Evolutionary conservation across 2,797 vertebrate species (phyloP).

Genomic region (Siniperca obscura): DNA sequence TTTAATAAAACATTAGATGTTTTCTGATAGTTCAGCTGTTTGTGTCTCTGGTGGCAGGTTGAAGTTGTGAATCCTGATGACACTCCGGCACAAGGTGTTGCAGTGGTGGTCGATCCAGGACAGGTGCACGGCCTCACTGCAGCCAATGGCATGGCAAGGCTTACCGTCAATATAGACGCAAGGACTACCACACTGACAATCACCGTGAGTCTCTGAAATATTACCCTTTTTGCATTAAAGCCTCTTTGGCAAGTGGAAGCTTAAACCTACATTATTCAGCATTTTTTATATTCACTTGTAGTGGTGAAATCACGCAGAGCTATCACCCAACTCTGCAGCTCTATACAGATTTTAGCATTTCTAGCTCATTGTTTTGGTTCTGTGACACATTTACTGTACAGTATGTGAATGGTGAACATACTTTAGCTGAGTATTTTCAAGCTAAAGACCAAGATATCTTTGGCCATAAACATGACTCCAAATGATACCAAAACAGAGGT

Average conservation of each 20-base stretch:
- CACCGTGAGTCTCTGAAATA: slow-evolving; percentile 22
- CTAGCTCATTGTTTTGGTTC: not conserved
- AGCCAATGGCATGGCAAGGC: slow-evolving; percentile 36
- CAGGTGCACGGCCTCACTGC: rapidly evolving
- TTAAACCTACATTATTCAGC: not conserved
- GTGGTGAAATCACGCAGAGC: not conserved
- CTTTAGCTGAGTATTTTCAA: not conserved
- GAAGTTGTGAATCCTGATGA: slow-evolving; percentile 58
- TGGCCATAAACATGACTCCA: not conserved
- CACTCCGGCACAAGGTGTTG: not conserved
- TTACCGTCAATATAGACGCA: slow-evolving; percentile 23
- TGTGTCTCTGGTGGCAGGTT: slow-evolving; percentile 73
- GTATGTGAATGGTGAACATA: not conserved
- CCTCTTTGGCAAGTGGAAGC: too few relatives aligned
- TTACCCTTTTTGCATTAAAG: not conserved
- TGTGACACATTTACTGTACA: not conserved
- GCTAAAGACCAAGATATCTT: not conserved
- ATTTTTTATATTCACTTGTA: not conserved
- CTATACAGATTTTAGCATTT: too few relatives aligned
- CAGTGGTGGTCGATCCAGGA: not conserved
- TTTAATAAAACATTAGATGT: not conserved
- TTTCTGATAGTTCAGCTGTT: not conserved
- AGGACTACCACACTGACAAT: not conserved
- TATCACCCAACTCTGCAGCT: not conserved
- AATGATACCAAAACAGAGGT: not conserved